Conservation (phyloP, 2,797 vertebrate genomes). For the Phoebastria nigripes region DNA sequence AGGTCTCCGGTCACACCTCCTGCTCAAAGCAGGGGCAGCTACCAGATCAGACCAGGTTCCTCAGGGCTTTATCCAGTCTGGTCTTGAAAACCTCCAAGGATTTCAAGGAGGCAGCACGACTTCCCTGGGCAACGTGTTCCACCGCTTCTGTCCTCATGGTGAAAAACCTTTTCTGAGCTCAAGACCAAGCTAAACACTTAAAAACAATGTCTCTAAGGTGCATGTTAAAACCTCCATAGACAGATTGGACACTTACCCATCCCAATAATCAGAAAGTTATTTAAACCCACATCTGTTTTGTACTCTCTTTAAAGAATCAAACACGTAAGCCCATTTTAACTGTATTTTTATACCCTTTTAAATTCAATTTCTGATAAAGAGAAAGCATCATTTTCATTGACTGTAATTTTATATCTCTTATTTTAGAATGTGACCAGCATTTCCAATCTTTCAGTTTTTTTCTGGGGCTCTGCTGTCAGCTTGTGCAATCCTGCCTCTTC, state of each 20-base stretch:
- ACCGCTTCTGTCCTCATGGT: neutral
- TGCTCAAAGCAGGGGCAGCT: neutral
- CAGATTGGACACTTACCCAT: neutral
- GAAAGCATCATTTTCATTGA: neutral
- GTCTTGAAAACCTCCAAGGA: neutral
- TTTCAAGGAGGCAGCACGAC: neutral
- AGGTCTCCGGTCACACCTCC: neutral
- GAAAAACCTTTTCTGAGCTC: neutral
- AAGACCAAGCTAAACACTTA: neutral
- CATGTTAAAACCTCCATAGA: neutral
- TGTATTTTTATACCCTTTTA: neutral
- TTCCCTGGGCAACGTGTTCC: neutral
- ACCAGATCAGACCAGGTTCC: neutral
- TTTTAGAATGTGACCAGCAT: neutral
- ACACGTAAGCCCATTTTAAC: neutral
- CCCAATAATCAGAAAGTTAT: neutral
- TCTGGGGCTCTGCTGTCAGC: neutral
- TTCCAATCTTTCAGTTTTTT: neutral
- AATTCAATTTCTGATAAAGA: neutral
- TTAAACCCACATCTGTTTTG: neutral
- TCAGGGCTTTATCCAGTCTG: neutral
- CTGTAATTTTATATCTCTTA: neutral
- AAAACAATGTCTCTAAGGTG: neutral
- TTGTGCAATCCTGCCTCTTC: neutral
- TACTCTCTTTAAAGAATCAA: neutral